Conservation (phyloP, 1,140 invertebrate genomes). For the Mycetomoellerius zeteki region DNA sequence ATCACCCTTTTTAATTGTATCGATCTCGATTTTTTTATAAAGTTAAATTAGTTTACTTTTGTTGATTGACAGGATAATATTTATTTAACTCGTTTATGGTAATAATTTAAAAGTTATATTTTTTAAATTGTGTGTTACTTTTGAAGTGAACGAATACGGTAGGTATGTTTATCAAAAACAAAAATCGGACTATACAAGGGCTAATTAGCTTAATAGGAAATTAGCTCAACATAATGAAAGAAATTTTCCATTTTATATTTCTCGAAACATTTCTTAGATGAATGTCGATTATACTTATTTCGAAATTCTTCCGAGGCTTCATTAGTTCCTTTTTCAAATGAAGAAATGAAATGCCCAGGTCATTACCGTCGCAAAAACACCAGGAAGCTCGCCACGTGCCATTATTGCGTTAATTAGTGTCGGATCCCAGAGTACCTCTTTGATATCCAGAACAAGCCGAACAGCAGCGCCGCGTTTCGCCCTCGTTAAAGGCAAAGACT, state of each 20-base stretch:
- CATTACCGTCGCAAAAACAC: conserved; percentile 6
- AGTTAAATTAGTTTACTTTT: too few relatives aligned
- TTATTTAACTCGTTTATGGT: too few relatives aligned
- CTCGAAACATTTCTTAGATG: background rate
- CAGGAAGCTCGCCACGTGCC: conserved; percentile 4
- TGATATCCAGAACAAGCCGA: conserved; percentile 47
- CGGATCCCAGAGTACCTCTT: conserved; percentile 23
- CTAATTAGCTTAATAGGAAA: background rate
- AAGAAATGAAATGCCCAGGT: background rate
- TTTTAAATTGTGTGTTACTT: too few relatives aligned
- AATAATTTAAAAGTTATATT: too few relatives aligned
- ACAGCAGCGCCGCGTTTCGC: background rate
- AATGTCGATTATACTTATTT: background rate
- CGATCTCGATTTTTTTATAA: too few relatives aligned
- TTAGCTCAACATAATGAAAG: background rate
- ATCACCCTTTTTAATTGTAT: too few relatives aligned
- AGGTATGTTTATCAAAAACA: too few relatives aligned
- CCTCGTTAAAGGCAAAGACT: conserved; percentile 19
- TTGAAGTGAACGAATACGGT: too few relatives aligned
- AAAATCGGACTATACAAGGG: too few relatives aligned
- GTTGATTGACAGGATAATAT: too few relatives aligned
- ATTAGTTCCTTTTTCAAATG: background rate
- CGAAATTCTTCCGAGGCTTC: background rate
- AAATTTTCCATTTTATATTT: background rate
- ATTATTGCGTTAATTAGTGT: conserved; percentile 60